Base-by-base conservation (phyloP, 2,797 vertebrate species). In the Argyrosomus regius region DNA sequence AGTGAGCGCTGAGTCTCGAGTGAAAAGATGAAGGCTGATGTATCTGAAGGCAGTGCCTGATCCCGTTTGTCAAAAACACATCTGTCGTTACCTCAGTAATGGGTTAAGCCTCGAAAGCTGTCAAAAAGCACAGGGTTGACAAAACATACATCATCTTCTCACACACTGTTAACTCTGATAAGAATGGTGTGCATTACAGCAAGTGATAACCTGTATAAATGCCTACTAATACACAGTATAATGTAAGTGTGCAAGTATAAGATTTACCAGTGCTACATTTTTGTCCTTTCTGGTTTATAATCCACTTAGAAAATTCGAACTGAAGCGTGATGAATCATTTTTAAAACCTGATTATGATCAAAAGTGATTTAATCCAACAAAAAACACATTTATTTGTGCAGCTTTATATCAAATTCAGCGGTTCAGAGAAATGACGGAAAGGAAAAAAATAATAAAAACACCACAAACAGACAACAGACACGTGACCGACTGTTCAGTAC, bases 21-120 rank as follows among this genome's bases (percentile, higher is more conserved):
- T 88, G 91, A 95, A 92, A 90, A 94, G 93, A 91, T 70, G 90
- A 91, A 89, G 84, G 74, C 72, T 70, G 83, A 81, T 79, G 85
- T 67, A 72, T 88, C 88, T 77, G 74, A 81, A 86, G 5, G 86
- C 64, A 83, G 90, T 78, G 62, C 63, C 72, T 83, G 85, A 84
- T 88, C 86, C 84, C 71, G 68, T 90, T 91, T 89, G 64, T 82
- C 86, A 88, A 68, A 91, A 80, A 85, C 88, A 83, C 70, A 48
- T 90, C 87, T 92, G 84, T 91, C 87, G 74, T 89, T 87, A 88
- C 84, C 90, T 86, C 74, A 18, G 86, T 91, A 94, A 95, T 88
- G 78, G 80, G 78, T 82, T 88, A 72, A 92, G 73, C 43, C 75
- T 56, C 26, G 13, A 83, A 81, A 88, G 70, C 88, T 89, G 89